Conservation (phyloP, 37 sponge, comb jelly and placozoan species). For the Petrosia ficiformis region DNA sequence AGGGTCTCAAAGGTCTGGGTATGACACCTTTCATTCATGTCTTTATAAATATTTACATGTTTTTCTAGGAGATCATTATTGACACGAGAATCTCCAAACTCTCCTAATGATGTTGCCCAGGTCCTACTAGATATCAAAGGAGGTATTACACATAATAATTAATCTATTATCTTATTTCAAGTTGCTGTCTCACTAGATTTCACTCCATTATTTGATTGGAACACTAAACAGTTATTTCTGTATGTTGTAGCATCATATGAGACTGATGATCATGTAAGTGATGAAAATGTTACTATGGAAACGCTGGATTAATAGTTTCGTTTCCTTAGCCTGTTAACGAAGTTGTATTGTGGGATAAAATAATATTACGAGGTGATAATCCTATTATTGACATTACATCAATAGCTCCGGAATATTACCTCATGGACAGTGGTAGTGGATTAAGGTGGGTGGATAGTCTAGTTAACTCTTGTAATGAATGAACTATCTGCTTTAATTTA, state of each 20-base stretch:
- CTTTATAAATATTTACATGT: too few species aligned
- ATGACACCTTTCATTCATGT: too few species aligned
- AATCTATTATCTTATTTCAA: too few species aligned
- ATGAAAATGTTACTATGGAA: neutral
- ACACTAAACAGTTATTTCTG: conserved; percentile 92
- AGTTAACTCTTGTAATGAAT: too few species aligned
- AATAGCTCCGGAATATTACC: conserved; percentile 70
- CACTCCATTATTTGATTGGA: conserved; percentile 89
- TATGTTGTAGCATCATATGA: conserved; percentile 82
- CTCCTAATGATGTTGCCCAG: too few species aligned
- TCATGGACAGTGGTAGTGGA: conserved; percentile 93
- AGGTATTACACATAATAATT: too few species aligned
- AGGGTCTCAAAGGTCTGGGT: too few species aligned
- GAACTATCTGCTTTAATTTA: too few species aligned
- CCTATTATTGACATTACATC: conserved; percentile 48
- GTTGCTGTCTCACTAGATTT: conserved; percentile 50
- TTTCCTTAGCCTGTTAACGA: conserved; percentile 61
- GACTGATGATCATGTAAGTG: conserved; percentile 66
- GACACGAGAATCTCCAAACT: too few species aligned
- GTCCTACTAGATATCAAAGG: too few species aligned
- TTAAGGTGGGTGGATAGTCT: conserved; percentile 74
- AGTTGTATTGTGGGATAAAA: conserved; percentile 96
- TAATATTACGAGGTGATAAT: conserved; percentile 81
- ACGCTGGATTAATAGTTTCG: neutral
- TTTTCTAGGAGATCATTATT: too few species aligned